phyloP scores from a whole-genome alignment of 2,113 vertebrate species.

The Triplophysa rosa region DNA sequence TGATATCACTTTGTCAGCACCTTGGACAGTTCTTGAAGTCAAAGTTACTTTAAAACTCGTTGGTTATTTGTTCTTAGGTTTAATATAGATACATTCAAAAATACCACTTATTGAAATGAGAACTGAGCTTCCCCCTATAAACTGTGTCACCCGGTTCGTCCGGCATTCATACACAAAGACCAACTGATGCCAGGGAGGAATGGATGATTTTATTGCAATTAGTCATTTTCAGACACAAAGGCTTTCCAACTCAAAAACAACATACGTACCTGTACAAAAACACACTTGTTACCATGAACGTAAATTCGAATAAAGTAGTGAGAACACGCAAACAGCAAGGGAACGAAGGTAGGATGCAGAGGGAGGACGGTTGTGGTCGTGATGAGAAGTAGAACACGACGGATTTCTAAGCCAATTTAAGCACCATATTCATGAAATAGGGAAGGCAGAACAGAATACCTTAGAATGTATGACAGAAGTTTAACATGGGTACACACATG shows the following conservation, averaged over 20 bases:
- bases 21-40: not conserved
- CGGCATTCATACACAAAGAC: not conserved
- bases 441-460: slow-evolving; percentile 73
- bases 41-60: not conserved
- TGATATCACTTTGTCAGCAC: not conserved
- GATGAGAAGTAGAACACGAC: slow-evolving; percentile 69
- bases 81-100: not conserved
- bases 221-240: slow-evolving; percentile 79
- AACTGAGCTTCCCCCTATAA: not conserved
- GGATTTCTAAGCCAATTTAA: slow-evolving; percentile 78
- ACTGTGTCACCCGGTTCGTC: not conserved
- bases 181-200: slow-evolving; percentile 60
- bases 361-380: slow-evolving; percentile 60
- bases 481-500: slow-evolving; percentile 76
- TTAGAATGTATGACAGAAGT: slow-evolving; percentile 65
- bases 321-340: slow-evolving; percentile 75
- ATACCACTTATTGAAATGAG: not conserved
- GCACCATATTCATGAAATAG: slow-evolving; percentile 78
- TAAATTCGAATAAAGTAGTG: slow-evolving; percentile 78
- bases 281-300: slow-evolving; percentile 75
- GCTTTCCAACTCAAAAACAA: slow-evolving; percentile 73
- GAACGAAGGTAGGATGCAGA: slow-evolving; percentile 60
- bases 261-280: slow-evolving; percentile 73
- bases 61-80: not conserved
- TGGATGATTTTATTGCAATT: slow-evolving; percentile 79